A percentile compares a stretch with the other conserved stretches of the same genome.
These are phyloP conservation scores for Pomatostomus ruficeps DNA, from an alignment of 2,113 vertebrate species.

Conservation along the genomic window DNA sequence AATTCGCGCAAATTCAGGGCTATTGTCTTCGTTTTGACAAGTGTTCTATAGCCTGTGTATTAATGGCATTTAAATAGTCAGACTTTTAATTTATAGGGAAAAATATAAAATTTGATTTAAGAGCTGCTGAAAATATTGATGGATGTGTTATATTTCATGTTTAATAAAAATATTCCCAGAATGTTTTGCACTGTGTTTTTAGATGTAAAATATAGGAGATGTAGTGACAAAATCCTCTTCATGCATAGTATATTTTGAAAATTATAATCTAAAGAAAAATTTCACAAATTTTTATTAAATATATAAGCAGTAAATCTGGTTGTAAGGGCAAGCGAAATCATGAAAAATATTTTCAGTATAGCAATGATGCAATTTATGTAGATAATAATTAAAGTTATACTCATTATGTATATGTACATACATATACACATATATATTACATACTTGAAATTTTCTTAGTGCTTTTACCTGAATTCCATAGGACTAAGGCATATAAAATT, in stretches of 20 bases:
- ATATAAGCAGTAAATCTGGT: slow-evolving; percentile 17
- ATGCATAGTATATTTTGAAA: neutral
- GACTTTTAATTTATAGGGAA: slow-evolving; percentile 52
- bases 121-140: slow-evolving; percentile 2
- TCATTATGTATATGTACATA: neutral
- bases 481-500: neutral
- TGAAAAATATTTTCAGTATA: neutral
- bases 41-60: neutral
- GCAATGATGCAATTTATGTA: neutral
- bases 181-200: slow-evolving; percentile 25
- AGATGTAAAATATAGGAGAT: neutral
- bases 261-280: neutral
- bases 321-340: neutral
- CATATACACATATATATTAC: neutral
- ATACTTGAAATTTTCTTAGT: neutral
- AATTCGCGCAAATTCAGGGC: slow-evolving; percentile 13
- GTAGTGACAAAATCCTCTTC: neutral
- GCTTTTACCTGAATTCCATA: neutral
- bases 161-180: slow-evolving; percentile 41
- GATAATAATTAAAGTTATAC: neutral
- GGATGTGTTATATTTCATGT: slow-evolving; percentile 26
- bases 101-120: slow-evolving; percentile 8
- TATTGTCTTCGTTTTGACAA: slow-evolving; percentile 5
- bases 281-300: neutral
- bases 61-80: slow-evolving; percentile 23